Percentiles rank a stretch among this genome's conserved stretches.
Evolutionary conservation across 2,797 vertebrate species (phyloP).

Genomic region (Acipenser oxyrinchus): DNA sequence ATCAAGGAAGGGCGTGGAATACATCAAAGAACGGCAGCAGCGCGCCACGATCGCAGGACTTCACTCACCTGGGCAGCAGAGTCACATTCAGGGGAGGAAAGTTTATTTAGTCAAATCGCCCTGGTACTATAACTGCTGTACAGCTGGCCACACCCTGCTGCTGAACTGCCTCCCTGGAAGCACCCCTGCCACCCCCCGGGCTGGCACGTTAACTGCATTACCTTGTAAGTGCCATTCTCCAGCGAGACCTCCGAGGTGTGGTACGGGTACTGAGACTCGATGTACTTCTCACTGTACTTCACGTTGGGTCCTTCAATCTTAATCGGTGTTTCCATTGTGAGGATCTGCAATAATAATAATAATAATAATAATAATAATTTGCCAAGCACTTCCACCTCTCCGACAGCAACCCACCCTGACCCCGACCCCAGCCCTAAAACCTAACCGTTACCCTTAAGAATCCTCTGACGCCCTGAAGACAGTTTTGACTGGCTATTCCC

Average conservation of each 20-base stretch:
- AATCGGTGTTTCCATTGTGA: constrained; percentile 65
- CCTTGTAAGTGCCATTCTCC: constrained; percentile 64
- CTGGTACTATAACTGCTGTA: neutral
- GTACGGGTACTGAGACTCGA: constrained; percentile 76
- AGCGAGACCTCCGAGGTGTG: constrained; percentile 60
- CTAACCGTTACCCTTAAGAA: too few species aligned
- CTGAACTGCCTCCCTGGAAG: neutral
- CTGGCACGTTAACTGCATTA: constrained; percentile 29
- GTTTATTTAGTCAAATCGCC: neutral
- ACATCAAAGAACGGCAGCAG: too few species aligned
- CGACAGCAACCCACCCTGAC: too few species aligned
- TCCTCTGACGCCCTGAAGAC: too few species aligned
- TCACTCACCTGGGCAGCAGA: too few species aligned
- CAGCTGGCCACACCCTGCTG: neutral
- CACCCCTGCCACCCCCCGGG: neutral
- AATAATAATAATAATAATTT: too few species aligned
- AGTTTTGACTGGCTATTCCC: too few species aligned
- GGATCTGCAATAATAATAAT: constrained; percentile 25
- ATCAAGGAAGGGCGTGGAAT: too few species aligned
- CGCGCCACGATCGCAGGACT: too few species aligned
- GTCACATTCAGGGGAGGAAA: too few species aligned
- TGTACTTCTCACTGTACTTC: constrained; percentile 69
- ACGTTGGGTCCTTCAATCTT: constrained; percentile 78
- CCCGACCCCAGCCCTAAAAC: too few species aligned
- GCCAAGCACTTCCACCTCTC: too few species aligned